phyloP scores from a whole-genome alignment of 2,888 invertebrate species.

The Hypena proboscidalis region DNA sequence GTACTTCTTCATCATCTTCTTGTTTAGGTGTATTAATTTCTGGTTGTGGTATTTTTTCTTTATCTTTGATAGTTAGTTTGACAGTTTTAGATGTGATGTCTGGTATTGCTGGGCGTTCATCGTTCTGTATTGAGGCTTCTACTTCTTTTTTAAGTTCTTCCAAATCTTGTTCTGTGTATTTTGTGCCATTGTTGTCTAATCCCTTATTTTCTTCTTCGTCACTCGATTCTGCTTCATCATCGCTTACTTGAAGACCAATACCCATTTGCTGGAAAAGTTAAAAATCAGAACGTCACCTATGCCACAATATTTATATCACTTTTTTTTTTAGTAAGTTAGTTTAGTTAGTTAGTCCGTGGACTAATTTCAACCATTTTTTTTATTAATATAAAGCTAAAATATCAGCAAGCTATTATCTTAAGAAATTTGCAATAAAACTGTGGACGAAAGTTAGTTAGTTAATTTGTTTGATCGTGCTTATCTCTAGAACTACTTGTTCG shows the following conservation, averaged over 20 bases:
- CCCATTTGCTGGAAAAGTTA: constrained; percentile 69
- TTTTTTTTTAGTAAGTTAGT: too few relatives aligned
- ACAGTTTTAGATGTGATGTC: constrained; percentile 49
- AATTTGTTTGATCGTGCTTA: too few relatives aligned
- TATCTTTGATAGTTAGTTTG: constrained; percentile 47
- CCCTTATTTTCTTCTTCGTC: constrained; percentile 57
- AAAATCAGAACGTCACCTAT: not conserved
- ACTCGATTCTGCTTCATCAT: constrained; percentile 61
- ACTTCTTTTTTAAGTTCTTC: constrained; percentile 67
- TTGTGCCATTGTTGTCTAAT: constrained; percentile 56
- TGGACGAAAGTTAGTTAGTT: too few relatives aligned
- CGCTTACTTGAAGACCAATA: constrained; percentile 68
- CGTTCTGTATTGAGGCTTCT: constrained; percentile 71
- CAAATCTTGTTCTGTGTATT: constrained; percentile 78
- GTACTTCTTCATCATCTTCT: constrained; percentile 42
- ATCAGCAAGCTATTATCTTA: too few relatives aligned
- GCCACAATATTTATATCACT: too few relatives aligned
- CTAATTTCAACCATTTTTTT: too few relatives aligned
- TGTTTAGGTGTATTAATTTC: constrained; percentile 34
- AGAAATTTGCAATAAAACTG: too few relatives aligned
- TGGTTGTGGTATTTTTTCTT: constrained; percentile 18
- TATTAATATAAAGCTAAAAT: too few relatives aligned
- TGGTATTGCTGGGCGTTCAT: constrained; percentile 53
- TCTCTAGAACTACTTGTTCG: too few relatives aligned
- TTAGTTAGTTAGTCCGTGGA: too few relatives aligned